Percentiles rank a stretch among this genome's conserved stretches.
These are phyloP conservation scores for Sciurus niger DNA, from an alignment of 2,113 vertebrate species.

Conservation along the genomic window DNA sequence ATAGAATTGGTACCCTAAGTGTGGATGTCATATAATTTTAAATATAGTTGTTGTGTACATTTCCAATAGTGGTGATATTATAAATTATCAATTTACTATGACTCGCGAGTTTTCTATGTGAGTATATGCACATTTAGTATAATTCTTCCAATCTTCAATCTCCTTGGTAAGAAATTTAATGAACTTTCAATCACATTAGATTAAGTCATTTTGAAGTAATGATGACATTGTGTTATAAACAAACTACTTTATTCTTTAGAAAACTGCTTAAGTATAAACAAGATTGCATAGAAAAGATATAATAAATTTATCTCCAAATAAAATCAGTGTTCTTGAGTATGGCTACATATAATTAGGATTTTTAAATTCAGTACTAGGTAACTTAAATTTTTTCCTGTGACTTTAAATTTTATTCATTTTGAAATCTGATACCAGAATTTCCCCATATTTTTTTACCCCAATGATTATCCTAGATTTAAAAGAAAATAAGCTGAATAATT, in stretches of 20 bases:
- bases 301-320: conserved; percentile 29
- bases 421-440: background rate
- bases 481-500: conserved; percentile 9
- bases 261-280: conserved; percentile 36
- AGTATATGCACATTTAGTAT: background rate
- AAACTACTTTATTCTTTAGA: background rate
- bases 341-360: background rate
- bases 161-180: conserved; percentile 28
- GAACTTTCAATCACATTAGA: conserved; percentile 16
- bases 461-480: background rate
- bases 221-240: background rate
- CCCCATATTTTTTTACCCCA: background rate
- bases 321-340: conserved; percentile 38
- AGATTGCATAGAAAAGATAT: background rate
- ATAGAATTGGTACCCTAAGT: background rate
- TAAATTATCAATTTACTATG: background rate
- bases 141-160: background rate
- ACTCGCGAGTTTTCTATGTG: background rate
- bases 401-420: conserved; percentile 43
- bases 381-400: background rate
- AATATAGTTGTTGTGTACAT: background rate
- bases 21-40: conserved; percentile 14
- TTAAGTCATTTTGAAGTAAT: conserved; percentile 30
- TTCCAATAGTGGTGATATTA: background rate
- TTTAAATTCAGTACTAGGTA: background rate